Base-by-base conservation (phyloP, 1,140 invertebrate genomes). In the Batillaria attramentaria region DNA sequence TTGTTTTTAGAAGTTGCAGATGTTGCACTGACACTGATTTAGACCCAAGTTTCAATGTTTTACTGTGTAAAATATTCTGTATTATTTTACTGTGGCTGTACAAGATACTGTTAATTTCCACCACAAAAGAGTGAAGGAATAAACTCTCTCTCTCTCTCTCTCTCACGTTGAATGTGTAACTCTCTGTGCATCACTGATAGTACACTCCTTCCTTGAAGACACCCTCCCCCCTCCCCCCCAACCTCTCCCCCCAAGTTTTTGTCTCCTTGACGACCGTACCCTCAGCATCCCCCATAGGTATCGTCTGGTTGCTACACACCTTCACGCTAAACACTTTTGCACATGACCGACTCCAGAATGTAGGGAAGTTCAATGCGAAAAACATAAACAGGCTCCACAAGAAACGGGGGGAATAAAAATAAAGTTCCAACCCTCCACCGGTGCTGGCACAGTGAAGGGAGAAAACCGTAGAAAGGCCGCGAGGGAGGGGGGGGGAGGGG, bases 351-450 rank as follows among this genome's bases (percentile, higher is more conserved):
- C 39, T 70, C 37, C 37, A 10, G 37, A 70, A 42, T n/a, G 18
- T 24, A 41, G 68, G n/a, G 35, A 70, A 37, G 68, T 70, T 70
- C 68, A 70, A 70, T 70, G 68, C 24, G 68, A 70, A 70, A 70
- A 70, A 70, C 68, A 70, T 42, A 70, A 70, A 70, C 68, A 70
- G 4, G 10, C 18, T 28, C 68, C 13, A 18, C 41, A 41, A 70
- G 39, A 70, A 39, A 41, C 39, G 39, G 41, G 39, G 41, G 68
- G 39, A 70, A 70, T 42, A 70, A 28, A 70, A 70, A 39, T 6
- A 41, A 42, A 8, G 37, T 41, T 42, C n/a, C n/a, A n/a, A n/a
- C n/a, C n/a, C n/a, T n/a, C n/a, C n/a, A n/a, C n/a, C n/a, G n/a
- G n/a, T n/a, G n/a, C n/a, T n/a, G n/a, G n/a, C 13, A 18, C 41